These are phyloP conservation scores for Globodera ellingtonae DNA, from an alignment of 1,140 invertebrate species.

Conservation along the genomic window DNA sequence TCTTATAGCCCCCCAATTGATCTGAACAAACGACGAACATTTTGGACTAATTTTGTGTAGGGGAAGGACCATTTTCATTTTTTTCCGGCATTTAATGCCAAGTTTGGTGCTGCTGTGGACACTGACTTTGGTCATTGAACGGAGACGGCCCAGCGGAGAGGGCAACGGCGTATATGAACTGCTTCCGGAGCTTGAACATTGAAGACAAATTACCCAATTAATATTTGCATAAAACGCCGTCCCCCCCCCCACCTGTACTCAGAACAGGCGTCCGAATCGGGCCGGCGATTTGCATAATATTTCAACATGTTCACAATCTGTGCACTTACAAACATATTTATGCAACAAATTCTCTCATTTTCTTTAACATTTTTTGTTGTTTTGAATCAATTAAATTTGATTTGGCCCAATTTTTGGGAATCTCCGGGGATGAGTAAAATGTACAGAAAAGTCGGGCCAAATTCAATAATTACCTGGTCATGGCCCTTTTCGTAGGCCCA, in stretches of 20 bases:
- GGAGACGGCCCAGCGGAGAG: constrained; percentile 68
- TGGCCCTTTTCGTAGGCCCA: constrained; percentile 70
- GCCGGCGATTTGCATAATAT: constrained; percentile 67
- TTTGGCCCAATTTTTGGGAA: no score
- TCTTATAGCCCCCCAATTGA: no score
- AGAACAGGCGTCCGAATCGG: constrained; percentile 67
- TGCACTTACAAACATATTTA: neutral
- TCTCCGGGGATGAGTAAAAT: no score
- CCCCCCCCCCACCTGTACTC: constrained; percentile 53
- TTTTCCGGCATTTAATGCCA: neutral
- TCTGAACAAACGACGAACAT: no score
- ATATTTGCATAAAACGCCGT: constrained; percentile 17
- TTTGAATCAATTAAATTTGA: no score
- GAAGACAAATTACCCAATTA: constrained; percentile 28
- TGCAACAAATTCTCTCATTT: neutral
- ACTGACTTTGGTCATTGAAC: constrained; percentile 63
- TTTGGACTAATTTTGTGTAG: no score
- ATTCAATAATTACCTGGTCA: constrained; percentile 57
- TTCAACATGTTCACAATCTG: constrained; percentile 68
- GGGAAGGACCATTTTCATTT: neutral
- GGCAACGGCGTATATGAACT: constrained; percentile 69
- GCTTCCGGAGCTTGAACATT: constrained; percentile 63
- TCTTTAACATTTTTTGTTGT: no score
- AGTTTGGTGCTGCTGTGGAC: neutral
- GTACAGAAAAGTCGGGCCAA: no score